Conservation (phyloP, 1,140 invertebrate species). For the Neomicropteryx cornuta region DNA sequence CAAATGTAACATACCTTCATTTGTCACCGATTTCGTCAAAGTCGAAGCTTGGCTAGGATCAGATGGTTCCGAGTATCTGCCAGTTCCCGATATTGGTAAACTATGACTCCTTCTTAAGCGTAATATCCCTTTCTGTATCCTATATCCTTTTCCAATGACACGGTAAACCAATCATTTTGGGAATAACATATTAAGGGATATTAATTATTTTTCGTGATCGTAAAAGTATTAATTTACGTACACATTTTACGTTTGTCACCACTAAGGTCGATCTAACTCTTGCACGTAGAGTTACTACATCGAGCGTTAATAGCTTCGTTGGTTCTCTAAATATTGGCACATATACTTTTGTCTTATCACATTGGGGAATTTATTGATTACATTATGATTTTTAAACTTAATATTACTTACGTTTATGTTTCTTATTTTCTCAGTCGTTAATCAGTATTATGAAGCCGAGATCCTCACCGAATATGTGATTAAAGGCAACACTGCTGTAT, state of each 20-base stretch:
- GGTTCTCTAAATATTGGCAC: too few species aligned
- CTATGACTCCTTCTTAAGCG: constrained; percentile 3
- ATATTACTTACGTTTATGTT: too few species aligned
- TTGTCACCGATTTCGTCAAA: constrained; percentile 82
- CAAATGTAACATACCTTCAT: constrained; percentile 87
- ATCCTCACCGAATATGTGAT: constrained; percentile 72
- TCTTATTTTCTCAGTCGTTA: constrained; percentile 53
- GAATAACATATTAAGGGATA: too few species aligned
- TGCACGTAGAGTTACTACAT: too few species aligned
- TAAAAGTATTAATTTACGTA: too few species aligned
- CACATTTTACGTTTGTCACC: too few species aligned
- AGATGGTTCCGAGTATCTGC: constrained; percentile 55
- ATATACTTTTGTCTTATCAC: too few species aligned
- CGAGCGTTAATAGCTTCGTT: too few species aligned
- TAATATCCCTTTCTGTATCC: constrained; percentile 8
- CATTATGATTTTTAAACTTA: too few species aligned
- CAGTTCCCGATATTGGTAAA: constrained; percentile 34
- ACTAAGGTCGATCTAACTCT: too few species aligned
- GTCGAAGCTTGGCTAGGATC: constrained; percentile 82
- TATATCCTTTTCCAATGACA: neutral
- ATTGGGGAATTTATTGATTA: too few species aligned
- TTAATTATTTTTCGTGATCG: too few species aligned
- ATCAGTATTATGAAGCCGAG: constrained; percentile 71
- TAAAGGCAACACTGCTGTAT: constrained; percentile 63
- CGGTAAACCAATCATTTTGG: neutral